These are phyloP conservation scores for Epiblema foenella DNA, from an alignment of 2,888 invertebrate genomes.

Conservation along the genomic window DNA sequence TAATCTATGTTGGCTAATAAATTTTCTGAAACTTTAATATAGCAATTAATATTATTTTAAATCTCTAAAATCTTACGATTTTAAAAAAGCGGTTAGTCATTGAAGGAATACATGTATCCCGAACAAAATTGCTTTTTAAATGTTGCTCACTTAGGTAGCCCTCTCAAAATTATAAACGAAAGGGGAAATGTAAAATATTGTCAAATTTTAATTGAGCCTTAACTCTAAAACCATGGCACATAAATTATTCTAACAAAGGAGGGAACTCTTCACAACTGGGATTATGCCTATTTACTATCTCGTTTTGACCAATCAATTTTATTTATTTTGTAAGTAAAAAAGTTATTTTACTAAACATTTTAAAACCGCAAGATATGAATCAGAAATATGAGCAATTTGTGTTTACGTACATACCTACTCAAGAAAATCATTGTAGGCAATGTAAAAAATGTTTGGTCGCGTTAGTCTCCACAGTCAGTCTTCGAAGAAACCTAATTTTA, in stretches of 20 bases:
- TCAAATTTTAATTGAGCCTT: constrained; percentile 76
- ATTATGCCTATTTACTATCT: constrained; percentile 59
- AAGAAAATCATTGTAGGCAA: constrained; percentile 62
- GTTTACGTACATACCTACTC: constrained; percentile 70
- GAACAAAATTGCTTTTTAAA: constrained; percentile 20
- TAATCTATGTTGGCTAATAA: constrained; percentile 72
- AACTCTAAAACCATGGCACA: constrained; percentile 81
- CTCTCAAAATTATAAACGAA: constrained; percentile 28
- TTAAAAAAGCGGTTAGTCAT: constrained; percentile 19
- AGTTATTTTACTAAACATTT: constrained; percentile 57
- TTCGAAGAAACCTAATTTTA: constrained; percentile 77
- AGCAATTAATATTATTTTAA: constrained; percentile 56
- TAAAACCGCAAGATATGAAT: constrained; percentile 62
- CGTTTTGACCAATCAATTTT: constrained; percentile 60
- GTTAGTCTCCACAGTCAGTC: constrained; percentile 79
- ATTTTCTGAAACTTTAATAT: constrained; percentile 77
- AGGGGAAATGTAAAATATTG: constrained; percentile 71
- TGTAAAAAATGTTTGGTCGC: constrained; percentile 63
- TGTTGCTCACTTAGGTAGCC: constrained; percentile 19
- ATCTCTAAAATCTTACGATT: constrained; percentile 48
- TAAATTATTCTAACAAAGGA: constrained; percentile 82
- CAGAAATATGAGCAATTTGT: constrained; percentile 73
- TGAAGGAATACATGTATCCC: constrained; percentile 9
- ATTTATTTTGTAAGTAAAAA: constrained; percentile 46
- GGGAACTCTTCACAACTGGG: constrained; percentile 82